Evolutionary conservation across 2,797 vertebrate genomes (phyloP).

Genomic region (Pipistrellus pygmaeus): DNA sequence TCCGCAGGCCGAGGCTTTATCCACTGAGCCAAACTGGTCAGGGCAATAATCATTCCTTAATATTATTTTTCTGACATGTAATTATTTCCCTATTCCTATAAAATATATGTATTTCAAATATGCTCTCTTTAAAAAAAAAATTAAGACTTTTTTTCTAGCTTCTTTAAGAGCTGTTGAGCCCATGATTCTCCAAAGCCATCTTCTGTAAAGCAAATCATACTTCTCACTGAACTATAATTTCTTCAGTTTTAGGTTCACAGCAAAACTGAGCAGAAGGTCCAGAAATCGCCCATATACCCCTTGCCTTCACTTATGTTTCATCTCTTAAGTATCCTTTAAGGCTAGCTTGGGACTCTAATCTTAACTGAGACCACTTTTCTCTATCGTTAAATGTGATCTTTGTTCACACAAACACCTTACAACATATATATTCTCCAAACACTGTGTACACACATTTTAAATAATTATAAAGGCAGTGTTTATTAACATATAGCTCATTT

Average conservation of each 20-base stretch:
- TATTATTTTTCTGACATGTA: slow-evolving; percentile 51
- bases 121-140: not conserved
- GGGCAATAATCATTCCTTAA: not conserved
- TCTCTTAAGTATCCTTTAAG: not conserved
- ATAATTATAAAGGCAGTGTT: too few species aligned
- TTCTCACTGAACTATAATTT: not conserved
- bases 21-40: too few species aligned
- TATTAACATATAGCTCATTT: too few species aligned
- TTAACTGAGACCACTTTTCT: not conserved
- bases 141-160: not conserved
- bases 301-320: not conserved
- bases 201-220: not conserved
- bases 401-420: not conserved
- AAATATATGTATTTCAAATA: slow-evolving; percentile 37
- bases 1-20: too few species aligned
- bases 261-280: not conserved
- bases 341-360: not conserved
- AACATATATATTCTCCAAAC: not conserved
- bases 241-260: not conserved
- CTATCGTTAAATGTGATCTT: not conserved
- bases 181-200: not conserved
- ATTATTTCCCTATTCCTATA: slow-evolving; percentile 39
- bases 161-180: not conserved
- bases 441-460: too few species aligned
- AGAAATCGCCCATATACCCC: not conserved